phyloP scores from a whole-genome alignment of 2,888 invertebrate genomes.

The Mactromeris polynyma region DNA sequence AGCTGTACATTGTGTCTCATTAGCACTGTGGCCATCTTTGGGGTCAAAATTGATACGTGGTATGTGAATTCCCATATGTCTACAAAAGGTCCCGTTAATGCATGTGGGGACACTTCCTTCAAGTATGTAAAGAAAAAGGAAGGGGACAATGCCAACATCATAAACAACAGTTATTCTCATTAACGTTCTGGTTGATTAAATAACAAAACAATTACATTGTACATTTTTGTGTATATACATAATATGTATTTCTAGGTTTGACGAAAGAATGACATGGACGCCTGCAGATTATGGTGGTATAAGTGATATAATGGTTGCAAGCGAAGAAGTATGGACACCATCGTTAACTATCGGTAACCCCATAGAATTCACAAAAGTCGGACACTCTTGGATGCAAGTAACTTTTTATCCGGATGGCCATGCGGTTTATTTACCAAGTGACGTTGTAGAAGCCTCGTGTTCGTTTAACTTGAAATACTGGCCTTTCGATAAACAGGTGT shows the following conservation, averaged over 20 bases:
- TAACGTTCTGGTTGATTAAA: too few relatives aligned
- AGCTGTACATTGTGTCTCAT: too few relatives aligned
- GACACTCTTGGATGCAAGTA: slow-evolving; percentile 22
- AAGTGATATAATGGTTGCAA: not conserved
- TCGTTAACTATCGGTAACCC: slow-evolving; percentile 11
- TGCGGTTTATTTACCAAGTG: not conserved
- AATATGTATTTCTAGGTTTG: slow-evolving; percentile 1
- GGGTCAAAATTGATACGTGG: too few relatives aligned
- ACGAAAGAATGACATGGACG: slow-evolving; percentile 26
- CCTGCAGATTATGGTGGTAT: slow-evolving; percentile 2
- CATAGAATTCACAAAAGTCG: slow-evolving; percentile 13
- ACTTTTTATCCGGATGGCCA: not conserved
- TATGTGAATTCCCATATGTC: too few relatives aligned
- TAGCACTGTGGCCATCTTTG: too few relatives aligned
- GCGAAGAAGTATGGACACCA: slow-evolving; percentile 21
- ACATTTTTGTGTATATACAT: too few relatives aligned
- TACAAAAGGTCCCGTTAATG: too few relatives aligned
- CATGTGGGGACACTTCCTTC: too few relatives aligned
- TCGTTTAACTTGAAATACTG: slow-evolving; percentile 50
- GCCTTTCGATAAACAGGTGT: slow-evolving; percentile 60
- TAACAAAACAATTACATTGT: too few relatives aligned
- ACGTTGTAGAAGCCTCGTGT: not conserved
- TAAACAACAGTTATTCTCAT: too few relatives aligned
- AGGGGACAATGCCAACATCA: too few relatives aligned
- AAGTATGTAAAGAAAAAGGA: too few relatives aligned